phyloP scores from a whole-genome alignment of 2,113 vertebrate species.

The Regulus satrapa region DNA sequence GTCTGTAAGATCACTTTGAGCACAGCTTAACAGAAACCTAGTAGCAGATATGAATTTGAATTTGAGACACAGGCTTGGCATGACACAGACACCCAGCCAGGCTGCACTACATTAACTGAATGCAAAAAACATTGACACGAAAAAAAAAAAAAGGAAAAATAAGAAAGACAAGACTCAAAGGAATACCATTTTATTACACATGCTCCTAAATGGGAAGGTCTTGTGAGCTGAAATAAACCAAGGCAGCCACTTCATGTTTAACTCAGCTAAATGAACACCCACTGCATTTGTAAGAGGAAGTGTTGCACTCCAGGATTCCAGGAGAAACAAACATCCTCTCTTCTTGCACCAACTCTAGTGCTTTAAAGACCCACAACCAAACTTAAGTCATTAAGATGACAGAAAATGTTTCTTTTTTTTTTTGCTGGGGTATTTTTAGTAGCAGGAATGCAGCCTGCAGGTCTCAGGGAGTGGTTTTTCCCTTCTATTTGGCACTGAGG shows the following conservation, averaged over 20 bases:
- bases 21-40: background rate
- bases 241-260: background rate
- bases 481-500: background rate
- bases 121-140: background rate
- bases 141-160: background rate
- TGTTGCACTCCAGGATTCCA: background rate
- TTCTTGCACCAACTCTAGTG: background rate
- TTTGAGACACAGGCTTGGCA: background rate
- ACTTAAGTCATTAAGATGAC: background rate
- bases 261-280: background rate
- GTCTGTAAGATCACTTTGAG: background rate
- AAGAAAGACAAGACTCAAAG: background rate
- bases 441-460: background rate
- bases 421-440: background rate
- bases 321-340: background rate
- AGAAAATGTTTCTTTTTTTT: background rate
- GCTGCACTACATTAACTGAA: background rate
- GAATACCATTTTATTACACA: background rate
- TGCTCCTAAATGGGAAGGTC: background rate
- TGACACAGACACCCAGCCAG: background rate
- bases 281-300: background rate
- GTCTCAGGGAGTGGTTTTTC: background rate
- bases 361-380: background rate
- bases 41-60: background rate
- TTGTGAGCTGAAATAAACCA: constrained; percentile 7